These are phyloP conservation scores for Apogon hyalosoma DNA, from an alignment of 2,797 vertebrate genomes.

Conservation along the genomic window DNA sequence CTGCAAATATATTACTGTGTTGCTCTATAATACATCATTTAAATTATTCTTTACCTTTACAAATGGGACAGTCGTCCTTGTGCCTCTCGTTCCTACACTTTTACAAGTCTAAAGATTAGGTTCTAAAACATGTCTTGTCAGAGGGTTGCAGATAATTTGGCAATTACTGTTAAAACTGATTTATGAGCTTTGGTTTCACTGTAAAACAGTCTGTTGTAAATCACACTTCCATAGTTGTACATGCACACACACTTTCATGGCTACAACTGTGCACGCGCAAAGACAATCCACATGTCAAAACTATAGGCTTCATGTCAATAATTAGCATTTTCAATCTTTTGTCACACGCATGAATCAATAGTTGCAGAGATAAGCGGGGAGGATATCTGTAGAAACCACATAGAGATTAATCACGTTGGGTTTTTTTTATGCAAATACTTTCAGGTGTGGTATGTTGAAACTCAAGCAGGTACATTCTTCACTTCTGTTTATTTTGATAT, in stretches of 20 bases:
- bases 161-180: constrained; percentile 73
- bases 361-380: background rate
- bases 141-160: constrained; percentile 68
- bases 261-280: background rate
- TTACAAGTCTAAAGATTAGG: background rate
- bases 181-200: constrained; percentile 73
- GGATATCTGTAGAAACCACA: constrained; percentile 34
- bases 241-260: constrained; percentile 12
- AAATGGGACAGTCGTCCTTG: background rate
- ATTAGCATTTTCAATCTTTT: background rate
- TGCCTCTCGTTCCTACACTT: background rate
- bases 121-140: constrained; percentile 44
- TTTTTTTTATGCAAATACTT: constrained; percentile 8
- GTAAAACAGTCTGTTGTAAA: constrained; percentile 79
- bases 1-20: background rate
- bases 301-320: constrained; percentile 13
- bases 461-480: background rate
- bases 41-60: background rate
- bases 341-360: constrained; percentile 41
- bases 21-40: background rate
- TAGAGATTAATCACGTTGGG: background rate
- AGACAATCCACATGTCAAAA: constrained; percentile 12
- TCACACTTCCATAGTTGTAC: constrained; percentile 57
- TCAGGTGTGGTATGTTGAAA: background rate
- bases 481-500: background rate